A percentile compares a stretch with the other conserved stretches of the same genome.
Conservation (phyloP, 2,113 vertebrate species). For the Carassius gibelio region DNA sequence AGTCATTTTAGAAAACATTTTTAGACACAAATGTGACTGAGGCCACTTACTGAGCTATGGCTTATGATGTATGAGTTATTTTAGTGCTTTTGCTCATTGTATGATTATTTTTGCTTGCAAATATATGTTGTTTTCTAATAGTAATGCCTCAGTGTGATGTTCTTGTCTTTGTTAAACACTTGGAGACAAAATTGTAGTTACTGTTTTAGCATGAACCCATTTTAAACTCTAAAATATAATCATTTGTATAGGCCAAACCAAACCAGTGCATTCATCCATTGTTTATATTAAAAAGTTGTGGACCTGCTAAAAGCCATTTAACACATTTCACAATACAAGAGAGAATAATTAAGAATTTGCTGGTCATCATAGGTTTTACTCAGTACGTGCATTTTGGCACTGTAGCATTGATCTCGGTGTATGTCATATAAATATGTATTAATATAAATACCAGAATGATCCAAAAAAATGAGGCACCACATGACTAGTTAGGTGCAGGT, state of each 20-base stretch:
- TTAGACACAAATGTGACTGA: background rate
- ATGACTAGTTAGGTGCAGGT: background rate
- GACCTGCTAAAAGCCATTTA: too few relatives aligned
- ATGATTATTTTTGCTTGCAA: background rate
- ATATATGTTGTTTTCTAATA: conserved; percentile 7
- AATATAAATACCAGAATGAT: background rate
- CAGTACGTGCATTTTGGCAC: background rate
- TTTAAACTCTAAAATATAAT: too few relatives aligned
- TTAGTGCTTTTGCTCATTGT: background rate
- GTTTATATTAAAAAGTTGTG: too few relatives aligned
- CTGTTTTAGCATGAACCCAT: background rate
- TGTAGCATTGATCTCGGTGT: background rate
- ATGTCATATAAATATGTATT: background rate
- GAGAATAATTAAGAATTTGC: background rate
- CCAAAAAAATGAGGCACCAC: background rate
- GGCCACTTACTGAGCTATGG: background rate
- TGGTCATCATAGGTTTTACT: background rate
- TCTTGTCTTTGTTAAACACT: background rate
- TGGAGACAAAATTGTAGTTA: background rate
- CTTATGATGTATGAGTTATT: background rate
- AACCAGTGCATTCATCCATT: background rate
- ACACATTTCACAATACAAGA: background rate
- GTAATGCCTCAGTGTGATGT: background rate
- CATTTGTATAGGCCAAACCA: background rate
- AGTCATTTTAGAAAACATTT: background rate